These are phyloP conservation scores for Manduca sexta DNA, from an alignment of 1,140 invertebrate genomes.

Conservation along the genomic window DNA sequence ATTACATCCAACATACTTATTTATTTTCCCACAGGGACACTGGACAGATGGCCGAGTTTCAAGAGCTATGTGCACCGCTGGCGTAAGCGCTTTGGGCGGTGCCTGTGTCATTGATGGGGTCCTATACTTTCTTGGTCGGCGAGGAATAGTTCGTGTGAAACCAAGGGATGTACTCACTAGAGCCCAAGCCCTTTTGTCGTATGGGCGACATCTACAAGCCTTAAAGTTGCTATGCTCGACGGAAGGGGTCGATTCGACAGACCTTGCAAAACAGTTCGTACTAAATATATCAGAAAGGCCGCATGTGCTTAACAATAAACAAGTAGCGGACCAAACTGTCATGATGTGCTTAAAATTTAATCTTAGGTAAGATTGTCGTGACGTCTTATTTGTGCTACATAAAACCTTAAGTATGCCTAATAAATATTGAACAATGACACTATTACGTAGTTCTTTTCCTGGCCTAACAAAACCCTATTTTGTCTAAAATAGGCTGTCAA, in stretches of 20 bases:
- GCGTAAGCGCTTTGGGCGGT: conserved; percentile 79
- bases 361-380: conserved; percentile 30
- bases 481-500: no score
- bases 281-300: conserved; percentile 42
- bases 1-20: not conserved
- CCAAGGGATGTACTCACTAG: conserved; percentile 76
- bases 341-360: conserved; percentile 52
- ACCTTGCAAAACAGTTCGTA: conserved; percentile 37
- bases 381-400: no score
- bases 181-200: conserved; percentile 47
- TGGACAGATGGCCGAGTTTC: conserved; percentile 81
- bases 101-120: conserved; percentile 87
- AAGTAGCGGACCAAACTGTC: conserved; percentile 44
- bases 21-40: conserved; percentile 75
- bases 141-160: conserved; percentile 88
- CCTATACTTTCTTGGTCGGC: conserved; percentile 88
- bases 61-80: conserved; percentile 72
- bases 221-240: conserved; percentile 51
- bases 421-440: no score
- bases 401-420: no score
- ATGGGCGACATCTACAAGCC: conserved; percentile 78
- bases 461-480: no score
- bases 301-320: conserved; percentile 44
- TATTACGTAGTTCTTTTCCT: no score
- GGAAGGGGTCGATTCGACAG: conserved; percentile 30